Evolutionary conservation across 2,797 vertebrate species (phyloP), one percentile per base, ranked within the genome.

Genomic region (Capromys pilorides): DNA sequence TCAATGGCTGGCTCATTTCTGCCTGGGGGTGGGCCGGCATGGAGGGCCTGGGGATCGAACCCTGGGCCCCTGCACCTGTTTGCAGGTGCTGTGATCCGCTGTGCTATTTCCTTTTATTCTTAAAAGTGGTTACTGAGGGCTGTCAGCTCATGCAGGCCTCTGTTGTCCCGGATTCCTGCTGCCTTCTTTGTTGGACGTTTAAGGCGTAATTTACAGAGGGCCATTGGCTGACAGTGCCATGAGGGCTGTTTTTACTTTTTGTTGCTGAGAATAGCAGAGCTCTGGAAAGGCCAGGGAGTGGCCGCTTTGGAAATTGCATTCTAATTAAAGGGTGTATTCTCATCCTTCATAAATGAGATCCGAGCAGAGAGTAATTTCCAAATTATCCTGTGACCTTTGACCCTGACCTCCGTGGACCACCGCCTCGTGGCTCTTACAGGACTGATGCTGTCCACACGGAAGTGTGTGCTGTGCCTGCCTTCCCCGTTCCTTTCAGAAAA

Each of bases 291-390:
- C 71, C 94, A 98, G 97, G 98, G 97, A 97, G 96, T 97, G 97
- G 95, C 97, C 95, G 93, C 94, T 94, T 97, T 96, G 97, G 94
- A 97, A 98, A 97, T 88, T 96, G 79, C 95, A 96, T 96, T 96
- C 75, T 98, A 97, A 98, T 98, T 98, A 96, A 75, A 97, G 97
- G 97, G 95, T 98, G 95, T 97, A 97, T 97, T 98, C 97, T 96
- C 94, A 91, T 97, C 67, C 81, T 90, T 97, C 96, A 97, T 94
- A 90, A 88, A 69, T 6, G 80, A 93, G 90, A 95, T 96, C 90
- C 88, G 87, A 77, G 92, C 78, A 77, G 94, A 95, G 96, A 92
- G 92, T 95, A 78, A 87, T 96, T 97, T 97, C 95, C 90, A 83
- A 85, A 92, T 90, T 96, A 95, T 92, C 96, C 80, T 95, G 93